Evolutionary conservation across 2,797 vertebrate species (phyloP), one percentile per base, ranked within the genome.

Genomic region (Garrulus glandarius): DNA sequence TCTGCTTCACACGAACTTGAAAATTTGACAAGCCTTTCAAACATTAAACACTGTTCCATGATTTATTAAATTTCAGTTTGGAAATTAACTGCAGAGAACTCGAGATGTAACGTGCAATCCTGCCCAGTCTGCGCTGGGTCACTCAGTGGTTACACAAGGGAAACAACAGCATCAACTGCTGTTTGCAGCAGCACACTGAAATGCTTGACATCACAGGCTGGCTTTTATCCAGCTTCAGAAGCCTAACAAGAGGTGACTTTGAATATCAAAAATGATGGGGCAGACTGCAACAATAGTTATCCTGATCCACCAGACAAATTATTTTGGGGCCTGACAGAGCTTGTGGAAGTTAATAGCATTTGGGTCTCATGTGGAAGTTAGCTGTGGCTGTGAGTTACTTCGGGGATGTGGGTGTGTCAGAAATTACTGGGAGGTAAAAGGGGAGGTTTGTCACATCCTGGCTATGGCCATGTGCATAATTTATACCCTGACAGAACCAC

Each of bases 81-180:
- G 92, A 63, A 88, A 96, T 96, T 93, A 93, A 94, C 93, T 84
- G 76, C 6, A 56, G 36, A 76, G 82, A 88, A 88, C 75, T 52
- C 0, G 0, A 85, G 59, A 72, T 34, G 24, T 49, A 69, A 78
- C 1, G 1, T 63, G 47, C 46, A 80, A 70, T 43, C 52, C 56
- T 87, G 18, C 15, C 60, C 55, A 60, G 63, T 79, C 53, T 50
- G 37, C 1, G 0, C 22, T 70, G 44, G 75, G n/a, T 80, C 75
- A 46, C 44, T 67, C 64, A 46, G 63, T 76, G 56, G 67, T 87
- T 84, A 57, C 56, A 67, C 49, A 61, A 79, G 30, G 13, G 23
- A 71, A 95, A 24, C 39, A 75, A 47, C 67, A 84, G 43, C 84
- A 92, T 64, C 92, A 90, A 12, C 63, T 68, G 47, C 30, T 70